Evolutionary conservation across 2,888 invertebrate genomes (phyloP).

Genomic region (Phyto melanocephala): DNA sequence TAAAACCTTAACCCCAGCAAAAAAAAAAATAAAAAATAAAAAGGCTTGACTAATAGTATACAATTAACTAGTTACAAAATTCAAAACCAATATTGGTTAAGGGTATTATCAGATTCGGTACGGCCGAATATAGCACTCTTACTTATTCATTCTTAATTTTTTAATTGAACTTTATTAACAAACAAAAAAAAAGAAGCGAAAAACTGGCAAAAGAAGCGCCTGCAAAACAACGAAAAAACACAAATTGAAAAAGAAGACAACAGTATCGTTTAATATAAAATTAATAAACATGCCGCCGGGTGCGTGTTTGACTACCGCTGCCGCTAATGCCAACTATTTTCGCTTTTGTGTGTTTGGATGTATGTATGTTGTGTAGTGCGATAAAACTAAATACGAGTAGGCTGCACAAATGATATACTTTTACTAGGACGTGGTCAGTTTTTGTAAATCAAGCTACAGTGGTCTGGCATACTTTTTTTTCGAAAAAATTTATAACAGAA

Average conservation of each 20-base stretch:
- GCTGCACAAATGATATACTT: background rate
- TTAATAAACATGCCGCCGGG: conserved; percentile 58
- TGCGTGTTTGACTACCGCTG: conserved; percentile 52
- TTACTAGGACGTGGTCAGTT: conserved; percentile 10
- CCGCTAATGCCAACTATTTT: no score
- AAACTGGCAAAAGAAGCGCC: conserved; percentile 43
- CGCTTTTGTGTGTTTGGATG: no score
- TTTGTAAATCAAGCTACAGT: conserved; percentile 16
- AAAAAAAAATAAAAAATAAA: no score
- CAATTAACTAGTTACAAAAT: no score
- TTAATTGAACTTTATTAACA: conserved; percentile 38
- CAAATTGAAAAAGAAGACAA: conserved; percentile 32
- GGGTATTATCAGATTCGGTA: no score
- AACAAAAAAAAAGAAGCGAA: background rate
- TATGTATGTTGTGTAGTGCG: no score
- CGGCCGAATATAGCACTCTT: no score
- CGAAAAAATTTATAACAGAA: no score
- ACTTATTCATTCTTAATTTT: background rate
- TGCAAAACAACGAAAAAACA: conserved; percentile 1
- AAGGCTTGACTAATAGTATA: no score
- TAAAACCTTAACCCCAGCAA: no score
- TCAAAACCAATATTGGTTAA: no score
- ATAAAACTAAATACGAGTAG: background rate
- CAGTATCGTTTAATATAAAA: conserved; percentile 48
- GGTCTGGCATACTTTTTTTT: no score